Percentiles rank a stretch among this genome's conserved stretches.
Evolutionary conservation across 2,888 invertebrate genomes (phyloP).

Genomic region (Xanthostigma xanthostigma): DNA sequence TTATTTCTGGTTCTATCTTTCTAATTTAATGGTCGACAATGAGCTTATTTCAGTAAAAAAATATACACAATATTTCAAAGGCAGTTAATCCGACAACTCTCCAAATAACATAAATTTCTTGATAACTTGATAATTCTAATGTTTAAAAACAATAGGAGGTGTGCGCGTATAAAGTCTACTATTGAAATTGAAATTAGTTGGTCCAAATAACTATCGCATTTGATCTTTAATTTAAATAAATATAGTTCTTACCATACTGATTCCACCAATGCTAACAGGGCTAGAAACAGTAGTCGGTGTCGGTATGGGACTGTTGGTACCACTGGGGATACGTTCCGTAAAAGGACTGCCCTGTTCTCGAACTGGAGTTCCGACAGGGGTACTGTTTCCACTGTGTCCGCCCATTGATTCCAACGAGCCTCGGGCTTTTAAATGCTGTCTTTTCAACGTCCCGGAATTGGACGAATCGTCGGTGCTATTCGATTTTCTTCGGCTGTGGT

Average conservation of each 20-base stretch:
- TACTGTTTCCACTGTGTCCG: slow-evolving; percentile 32
- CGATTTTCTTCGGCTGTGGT: slow-evolving; percentile 35
- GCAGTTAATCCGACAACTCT: too few species aligned
- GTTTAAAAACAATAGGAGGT: too few species aligned
- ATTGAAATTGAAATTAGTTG: too few species aligned
- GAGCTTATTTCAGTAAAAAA: too few species aligned
- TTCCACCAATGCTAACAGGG: not conserved
- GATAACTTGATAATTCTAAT: too few species aligned
- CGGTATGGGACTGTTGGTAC: not conserved
- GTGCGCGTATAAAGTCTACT: too few species aligned
- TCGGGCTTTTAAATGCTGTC: slow-evolving; percentile 41
- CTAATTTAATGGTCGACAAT: too few species aligned
- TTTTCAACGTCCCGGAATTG: slow-evolving; percentile 33
- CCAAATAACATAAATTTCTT: too few species aligned
- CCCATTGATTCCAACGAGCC: slow-evolving; percentile 33
- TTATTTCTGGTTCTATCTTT: too few species aligned
- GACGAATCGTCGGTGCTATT: slow-evolving; percentile 26
- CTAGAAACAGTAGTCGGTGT: not conserved
- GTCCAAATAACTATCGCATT: too few species aligned
- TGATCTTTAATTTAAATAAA: not conserved
- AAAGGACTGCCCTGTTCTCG: slow-evolving; percentile 33
- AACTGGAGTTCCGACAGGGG: slow-evolving; percentile 34
- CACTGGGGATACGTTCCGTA: slow-evolving; percentile 14
- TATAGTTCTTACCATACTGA: not conserved
- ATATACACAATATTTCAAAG: too few species aligned